phyloP scores from a whole-genome alignment of 2,797 vertebrate genomes.

The Scomberomorus guttatus region DNA sequence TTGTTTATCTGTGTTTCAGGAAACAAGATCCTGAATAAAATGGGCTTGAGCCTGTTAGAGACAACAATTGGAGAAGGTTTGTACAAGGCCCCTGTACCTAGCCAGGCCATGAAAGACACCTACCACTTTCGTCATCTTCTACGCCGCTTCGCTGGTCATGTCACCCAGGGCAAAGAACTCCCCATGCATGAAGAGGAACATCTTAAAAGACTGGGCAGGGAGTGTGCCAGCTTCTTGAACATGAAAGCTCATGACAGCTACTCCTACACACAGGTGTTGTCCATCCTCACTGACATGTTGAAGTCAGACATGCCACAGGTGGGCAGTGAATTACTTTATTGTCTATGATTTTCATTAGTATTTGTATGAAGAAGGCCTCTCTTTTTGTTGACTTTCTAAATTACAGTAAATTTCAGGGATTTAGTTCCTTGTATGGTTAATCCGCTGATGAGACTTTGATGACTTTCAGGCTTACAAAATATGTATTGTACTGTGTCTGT shows the following conservation, averaged over 20 bases:
- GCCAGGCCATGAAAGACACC: slow-evolving; percentile 33
- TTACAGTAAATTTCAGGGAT: too few species aligned
- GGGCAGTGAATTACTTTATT: background rate
- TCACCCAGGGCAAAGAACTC: slow-evolving; percentile 61
- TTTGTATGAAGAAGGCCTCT: too few species aligned
- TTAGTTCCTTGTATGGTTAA: too few species aligned
- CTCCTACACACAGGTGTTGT: slow-evolving; percentile 80
- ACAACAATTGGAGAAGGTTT: slow-evolving; percentile 15
- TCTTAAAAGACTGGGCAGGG: slow-evolving; percentile 74
- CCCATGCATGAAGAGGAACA: slow-evolving; percentile 52
- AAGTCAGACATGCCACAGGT: slow-evolving; percentile 75
- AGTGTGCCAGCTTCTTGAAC: slow-evolving; percentile 78
- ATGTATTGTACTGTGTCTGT: too few species aligned
- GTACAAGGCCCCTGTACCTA: slow-evolving; percentile 65
- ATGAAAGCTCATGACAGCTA: slow-evolving; percentile 74
- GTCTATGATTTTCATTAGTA: background rate
- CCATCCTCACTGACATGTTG: slow-evolving; percentile 76
- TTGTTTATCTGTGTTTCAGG: slow-evolving; percentile 64
- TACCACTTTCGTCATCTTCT: slow-evolving; percentile 86
- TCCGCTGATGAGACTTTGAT: too few species aligned
- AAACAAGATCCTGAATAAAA: slow-evolving; percentile 86
- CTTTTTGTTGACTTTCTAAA: too few species aligned
- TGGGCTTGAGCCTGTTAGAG: slow-evolving; percentile 84
- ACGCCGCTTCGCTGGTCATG: slow-evolving; percentile 72
- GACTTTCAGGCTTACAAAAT: too few species aligned